Percentiles rank a stretch among this genome's conserved stretches.
These are phyloP conservation scores for Leucophenga montana DNA, from an alignment of 2,888 invertebrate species.

Conservation along the genomic window DNA sequence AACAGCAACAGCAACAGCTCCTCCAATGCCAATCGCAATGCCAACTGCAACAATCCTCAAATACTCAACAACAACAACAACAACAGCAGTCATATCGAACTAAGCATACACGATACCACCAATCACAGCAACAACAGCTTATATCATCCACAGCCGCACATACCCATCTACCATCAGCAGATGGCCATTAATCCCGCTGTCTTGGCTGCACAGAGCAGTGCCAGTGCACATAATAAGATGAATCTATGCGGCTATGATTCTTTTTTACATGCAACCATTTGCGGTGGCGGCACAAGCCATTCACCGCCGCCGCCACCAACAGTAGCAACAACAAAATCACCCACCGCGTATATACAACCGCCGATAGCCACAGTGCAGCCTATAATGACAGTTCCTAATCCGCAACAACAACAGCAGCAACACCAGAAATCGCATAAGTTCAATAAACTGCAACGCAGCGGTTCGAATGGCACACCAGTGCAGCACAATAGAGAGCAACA, in stretches of 20 bases:
- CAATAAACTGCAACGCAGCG: conserved; percentile 51
- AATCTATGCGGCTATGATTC: conserved; percentile 77
- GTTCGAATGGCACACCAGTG: conserved; percentile 35
- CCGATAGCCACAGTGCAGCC: conserved; percentile 70
- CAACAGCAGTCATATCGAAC: conserved; percentile 47
- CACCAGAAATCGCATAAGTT: conserved; percentile 45
- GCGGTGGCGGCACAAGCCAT: conserved; percentile 69
- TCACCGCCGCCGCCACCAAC: conserved; percentile 66
- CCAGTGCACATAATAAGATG: conserved; percentile 71
- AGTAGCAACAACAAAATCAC: conserved; percentile 30
- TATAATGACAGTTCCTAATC: conserved; percentile 57
- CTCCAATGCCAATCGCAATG: conserved; percentile 42
- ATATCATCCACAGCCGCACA: conserved; percentile 73
- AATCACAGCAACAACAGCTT: conserved; percentile 67
- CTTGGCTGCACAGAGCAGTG: conserved; percentile 69
- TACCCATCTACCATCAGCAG: conserved; percentile 78
- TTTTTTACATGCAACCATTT: conserved; percentile 79
- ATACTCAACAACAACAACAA: conserved; percentile 40
- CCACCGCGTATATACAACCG: conserved; percentile 39
- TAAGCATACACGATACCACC: conserved; percentile 54
- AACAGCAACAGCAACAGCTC: conserved; percentile 68
- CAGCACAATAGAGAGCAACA: conserved; percentile 55
- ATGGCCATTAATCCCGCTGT: conserved; percentile 78
- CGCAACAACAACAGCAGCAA: conserved; percentile 25
- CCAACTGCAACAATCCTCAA: conserved; percentile 47